Evolutionary conservation across 2,888 invertebrate genomes (phyloP), one percentile per base, ranked within the genome.

Genomic region (Zele albiditarsus): DNA sequence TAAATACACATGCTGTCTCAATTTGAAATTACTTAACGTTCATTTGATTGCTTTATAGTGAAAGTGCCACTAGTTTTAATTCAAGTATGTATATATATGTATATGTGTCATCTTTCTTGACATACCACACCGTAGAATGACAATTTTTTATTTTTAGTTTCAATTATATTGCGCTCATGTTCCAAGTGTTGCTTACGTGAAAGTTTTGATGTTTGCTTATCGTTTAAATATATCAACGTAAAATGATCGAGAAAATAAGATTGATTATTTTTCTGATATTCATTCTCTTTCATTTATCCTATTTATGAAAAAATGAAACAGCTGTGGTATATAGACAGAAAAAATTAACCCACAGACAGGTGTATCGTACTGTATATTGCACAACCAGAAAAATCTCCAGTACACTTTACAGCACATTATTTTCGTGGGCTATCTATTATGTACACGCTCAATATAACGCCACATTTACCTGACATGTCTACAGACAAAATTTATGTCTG

Each of bases 371-470:
- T 5, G 27, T 46, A 8, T 16, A 27, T 66, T 66, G 23, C 25
- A 66, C 33, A 66, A 46, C 23, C 46, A 66, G 28, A 27, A 27
- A 66, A 66, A 66, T 31, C 25, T 66, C 25, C 42, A 66, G 10
- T 16, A 42, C 46, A 46, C 46, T 46, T 46, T n/a, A 16, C 16
- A 46, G 14, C n/a, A 14, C n/a, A 46, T 46, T 4, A 46, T 46
- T 46, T 46, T 46, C 16, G n/a, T 46, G 6, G 46, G n/a, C 46
- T 16, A n/a, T 46, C 6, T 46, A 46, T 46, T 46, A 46, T 46
- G 16, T 46, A 46, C 46, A 46, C n/a, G 46, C 6, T 46, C 46
- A 46, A 46, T 46, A 46, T n/a, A n/a, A 46, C 3, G n/a, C 16
- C n/a, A 14, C 2, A 46, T 46, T 46, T 46, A 16, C n/a, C 16